A percentile compares a stretch with the other conserved stretches of the same genome.
phyloP scores from a whole-genome alignment of 1,140 invertebrate species.

The Mercenaria mercenaria region DNA sequence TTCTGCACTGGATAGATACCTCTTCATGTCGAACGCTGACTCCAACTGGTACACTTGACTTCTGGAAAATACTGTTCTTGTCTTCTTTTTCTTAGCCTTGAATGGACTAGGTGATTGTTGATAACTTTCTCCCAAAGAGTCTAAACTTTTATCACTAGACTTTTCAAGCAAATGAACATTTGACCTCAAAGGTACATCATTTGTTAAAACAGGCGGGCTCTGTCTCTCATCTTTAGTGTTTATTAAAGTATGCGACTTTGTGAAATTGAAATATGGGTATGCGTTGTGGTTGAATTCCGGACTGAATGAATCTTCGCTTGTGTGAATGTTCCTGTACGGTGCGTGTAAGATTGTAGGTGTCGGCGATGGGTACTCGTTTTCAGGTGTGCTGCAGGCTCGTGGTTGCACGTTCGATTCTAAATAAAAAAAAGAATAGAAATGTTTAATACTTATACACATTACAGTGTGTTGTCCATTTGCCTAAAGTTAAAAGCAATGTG shows the following conservation, averaged over 20 bases:
- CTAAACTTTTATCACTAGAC: conserved; percentile 54
- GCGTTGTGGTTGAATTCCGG: neutral
- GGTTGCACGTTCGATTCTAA: conserved; percentile 37
- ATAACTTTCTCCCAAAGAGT: conserved; percentile 48
- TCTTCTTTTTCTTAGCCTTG: conserved; percentile 83
- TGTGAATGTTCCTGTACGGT: neutral
- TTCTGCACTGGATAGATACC: conserved; percentile 99
- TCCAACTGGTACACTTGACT: conserved; percentile 98
- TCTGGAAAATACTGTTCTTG: conserved; percentile 99
- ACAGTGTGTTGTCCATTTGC: no score
- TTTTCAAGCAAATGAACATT: neutral
- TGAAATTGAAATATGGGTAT: neutral
- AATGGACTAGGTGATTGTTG: conserved; percentile 53
- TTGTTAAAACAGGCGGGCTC: neutral
- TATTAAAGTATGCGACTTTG: neutral
- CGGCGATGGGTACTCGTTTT: conserved; percentile 53
- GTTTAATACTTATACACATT: neutral
- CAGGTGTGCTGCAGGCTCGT: conserved; percentile 57
- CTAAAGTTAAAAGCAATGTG: no score
- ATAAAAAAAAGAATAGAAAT: conserved; percentile 2
- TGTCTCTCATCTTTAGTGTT: neutral
- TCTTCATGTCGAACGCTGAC: conserved; percentile 99
- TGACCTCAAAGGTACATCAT: neutral
- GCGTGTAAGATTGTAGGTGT: conserved; percentile 6
- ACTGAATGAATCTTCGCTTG: neutral